Percentiles rank a stretch among this genome's conserved stretches.
These are phyloP conservation scores for Tetanocera ferruginea DNA, from an alignment of 2,888 invertebrate species.

Conservation along the genomic window DNA sequence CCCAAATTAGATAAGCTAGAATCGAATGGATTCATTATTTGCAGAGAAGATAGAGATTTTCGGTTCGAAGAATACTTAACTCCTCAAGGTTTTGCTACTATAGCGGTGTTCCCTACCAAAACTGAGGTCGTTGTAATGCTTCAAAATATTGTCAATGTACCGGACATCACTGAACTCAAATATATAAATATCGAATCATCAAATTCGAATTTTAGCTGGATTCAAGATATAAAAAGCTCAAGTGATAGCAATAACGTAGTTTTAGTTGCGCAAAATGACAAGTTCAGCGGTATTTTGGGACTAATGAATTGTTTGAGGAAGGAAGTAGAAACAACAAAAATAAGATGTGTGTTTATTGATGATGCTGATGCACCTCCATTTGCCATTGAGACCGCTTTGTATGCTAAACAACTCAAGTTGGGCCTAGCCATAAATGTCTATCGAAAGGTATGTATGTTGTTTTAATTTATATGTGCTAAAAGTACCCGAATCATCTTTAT, in stretches of 20 bases:
- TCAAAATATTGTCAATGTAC: background rate
- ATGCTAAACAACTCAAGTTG: slow-evolving; percentile 76
- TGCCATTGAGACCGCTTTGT: slow-evolving; percentile 75
- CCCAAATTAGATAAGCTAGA: too few relatives aligned
- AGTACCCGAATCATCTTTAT: too few relatives aligned
- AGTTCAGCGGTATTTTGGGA: slow-evolving; percentile 83
- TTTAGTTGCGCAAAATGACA: slow-evolving; percentile 76
- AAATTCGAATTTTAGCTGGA: slow-evolving; percentile 53
- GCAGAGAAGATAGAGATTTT: background rate
- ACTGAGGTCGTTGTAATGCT: background rate
- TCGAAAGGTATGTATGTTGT: slow-evolving; percentile 66
- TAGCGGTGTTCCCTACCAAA: background rate
- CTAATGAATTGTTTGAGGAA: slow-evolving; percentile 86
- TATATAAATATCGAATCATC: slow-evolving; percentile 50
- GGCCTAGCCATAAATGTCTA: slow-evolving; percentile 84
- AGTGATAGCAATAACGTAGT: slow-evolving; percentile 66
- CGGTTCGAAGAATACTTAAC: background rate
- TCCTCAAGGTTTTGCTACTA: background rate
- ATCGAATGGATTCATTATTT: background rate
- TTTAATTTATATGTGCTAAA: too few relatives aligned
- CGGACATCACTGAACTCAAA: slow-evolving; percentile 18
- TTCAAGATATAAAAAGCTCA: slow-evolving; percentile 48
- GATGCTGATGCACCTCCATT: slow-evolving; percentile 76
- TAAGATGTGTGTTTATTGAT: slow-evolving; percentile 75
- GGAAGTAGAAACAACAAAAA: slow-evolving; percentile 78